phyloP scores from a whole-genome alignment of 2,797 vertebrate species.

The Hydrophis major region DNA sequence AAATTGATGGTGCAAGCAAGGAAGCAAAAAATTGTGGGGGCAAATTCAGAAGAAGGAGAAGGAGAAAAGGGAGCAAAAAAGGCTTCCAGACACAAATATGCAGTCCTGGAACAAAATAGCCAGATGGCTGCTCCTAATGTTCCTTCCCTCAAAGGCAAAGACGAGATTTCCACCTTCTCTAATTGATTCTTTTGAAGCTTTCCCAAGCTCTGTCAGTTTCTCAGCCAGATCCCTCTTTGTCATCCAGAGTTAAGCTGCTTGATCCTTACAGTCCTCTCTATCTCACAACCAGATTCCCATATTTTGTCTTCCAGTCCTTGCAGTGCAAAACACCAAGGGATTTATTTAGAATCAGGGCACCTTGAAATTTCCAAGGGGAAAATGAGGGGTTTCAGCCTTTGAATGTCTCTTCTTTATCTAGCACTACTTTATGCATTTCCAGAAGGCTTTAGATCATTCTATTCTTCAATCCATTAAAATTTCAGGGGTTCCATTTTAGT shows the following conservation, averaged over 20 bases:
- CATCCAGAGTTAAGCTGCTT: not conserved
- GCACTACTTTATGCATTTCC: not conserved
- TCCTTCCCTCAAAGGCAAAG: not conserved
- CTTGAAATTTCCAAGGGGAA: too few relatives aligned
- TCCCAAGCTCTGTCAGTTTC: not conserved
- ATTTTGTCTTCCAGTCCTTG: not conserved
- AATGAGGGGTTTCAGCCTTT: not conserved
- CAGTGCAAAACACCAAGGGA: not conserved
- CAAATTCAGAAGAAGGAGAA: not conserved
- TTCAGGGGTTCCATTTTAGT: not conserved
- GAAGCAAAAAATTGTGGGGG: not conserved
- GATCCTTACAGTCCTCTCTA: not conserved
- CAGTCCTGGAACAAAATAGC: not conserved
- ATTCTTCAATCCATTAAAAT: not conserved
- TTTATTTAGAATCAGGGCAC: not conserved
- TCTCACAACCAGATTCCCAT: not conserved
- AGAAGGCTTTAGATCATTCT: not conserved
- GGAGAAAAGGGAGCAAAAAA: not conserved
- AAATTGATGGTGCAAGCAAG: constrained; percentile 6
- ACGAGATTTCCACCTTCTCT: not conserved
- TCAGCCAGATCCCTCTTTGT: not conserved
- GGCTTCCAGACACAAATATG: not conserved
- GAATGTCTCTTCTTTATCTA: not conserved
- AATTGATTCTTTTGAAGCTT: not conserved
- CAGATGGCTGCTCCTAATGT: not conserved